These are phyloP conservation scores for Pseudopipra pipra DNA, from an alignment of 2,113 vertebrate genomes.

Conservation along the genomic window DNA sequence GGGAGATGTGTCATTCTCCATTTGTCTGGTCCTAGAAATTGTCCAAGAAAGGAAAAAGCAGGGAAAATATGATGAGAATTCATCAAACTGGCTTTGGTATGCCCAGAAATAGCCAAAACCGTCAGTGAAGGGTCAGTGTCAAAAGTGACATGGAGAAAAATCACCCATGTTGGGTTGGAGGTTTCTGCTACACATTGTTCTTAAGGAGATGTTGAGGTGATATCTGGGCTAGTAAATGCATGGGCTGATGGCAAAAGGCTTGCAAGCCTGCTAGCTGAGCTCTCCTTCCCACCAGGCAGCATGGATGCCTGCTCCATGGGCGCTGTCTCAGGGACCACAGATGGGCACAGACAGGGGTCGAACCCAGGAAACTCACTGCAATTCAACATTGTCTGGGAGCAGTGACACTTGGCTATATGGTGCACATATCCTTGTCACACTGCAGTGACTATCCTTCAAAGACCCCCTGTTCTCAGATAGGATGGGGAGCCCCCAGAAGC, in stretches of 20 bases:
- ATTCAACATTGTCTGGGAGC: neutral
- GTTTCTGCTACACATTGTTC: neutral
- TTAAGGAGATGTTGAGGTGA: rapidly evolving
- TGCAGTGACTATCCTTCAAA: neutral
- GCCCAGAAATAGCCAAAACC: neutral
- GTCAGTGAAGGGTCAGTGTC: neutral
- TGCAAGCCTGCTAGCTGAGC: rapidly evolving
- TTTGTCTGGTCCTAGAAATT: neutral
- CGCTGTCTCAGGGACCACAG: rapidly evolving
- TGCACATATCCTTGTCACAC: neutral
- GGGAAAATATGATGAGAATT: neutral
- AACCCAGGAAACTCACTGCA: neutral
- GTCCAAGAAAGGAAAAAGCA: neutral
- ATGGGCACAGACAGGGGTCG: neutral
- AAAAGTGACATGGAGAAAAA: neutral
- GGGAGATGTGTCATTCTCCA: neutral
- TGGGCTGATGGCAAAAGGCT: neutral
- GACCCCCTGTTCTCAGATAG: neutral
- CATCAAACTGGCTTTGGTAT: neutral
- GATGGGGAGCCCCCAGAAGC: neutral
- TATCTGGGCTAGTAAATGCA: rapidly evolving
- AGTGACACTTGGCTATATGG: neutral
- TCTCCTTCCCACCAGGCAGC: neutral
- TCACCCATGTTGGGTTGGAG: neutral
- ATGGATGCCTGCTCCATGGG: rapidly evolving